Conservation (phyloP, 2,888 invertebrate species). For the Brachyopa scutellaris region DNA sequence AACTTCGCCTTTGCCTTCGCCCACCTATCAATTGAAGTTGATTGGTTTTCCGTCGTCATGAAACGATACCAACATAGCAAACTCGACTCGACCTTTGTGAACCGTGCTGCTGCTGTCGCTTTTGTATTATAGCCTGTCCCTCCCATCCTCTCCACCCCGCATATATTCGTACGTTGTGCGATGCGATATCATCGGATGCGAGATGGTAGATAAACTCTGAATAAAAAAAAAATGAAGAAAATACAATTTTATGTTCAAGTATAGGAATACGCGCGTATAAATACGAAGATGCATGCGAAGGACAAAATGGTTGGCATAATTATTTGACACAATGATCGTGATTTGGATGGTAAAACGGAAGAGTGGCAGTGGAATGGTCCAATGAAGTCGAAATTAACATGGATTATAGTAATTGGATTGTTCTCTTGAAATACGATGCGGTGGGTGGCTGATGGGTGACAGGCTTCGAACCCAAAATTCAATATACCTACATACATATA, state of each 20-base stretch:
- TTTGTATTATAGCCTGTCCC: no score
- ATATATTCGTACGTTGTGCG: background rate
- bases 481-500: constrained; percentile 29
- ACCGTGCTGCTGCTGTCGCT: constrained; percentile 13
- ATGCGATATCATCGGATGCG: constrained; percentile 55
- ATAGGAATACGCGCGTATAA: constrained; percentile 38
- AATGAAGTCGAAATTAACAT: constrained; percentile 59
- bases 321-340: constrained; percentile 72
- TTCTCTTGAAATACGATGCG: constrained; percentile 21
- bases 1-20: constrained; percentile 48
- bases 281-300: constrained; percentile 55
- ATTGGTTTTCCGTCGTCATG: constrained; percentile 60
- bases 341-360: constrained; percentile 64
- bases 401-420: constrained; percentile 71
- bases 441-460: background rate
- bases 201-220: constrained; percentile 70
- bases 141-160: constrained; percentile 18
- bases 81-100: constrained; percentile 42
- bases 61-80: background rate
- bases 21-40: constrained; percentile 72
- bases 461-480: background rate
- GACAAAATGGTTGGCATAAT: constrained; percentile 67
- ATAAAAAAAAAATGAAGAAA: no score
- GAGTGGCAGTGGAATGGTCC: background rate
- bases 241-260: constrained; percentile 69